Percentiles rank a stretch among this genome's conserved stretches.
Evolutionary conservation across 2,113 vertebrate genomes (phyloP).

Genomic region (Xyrauchen texanus): DNA sequence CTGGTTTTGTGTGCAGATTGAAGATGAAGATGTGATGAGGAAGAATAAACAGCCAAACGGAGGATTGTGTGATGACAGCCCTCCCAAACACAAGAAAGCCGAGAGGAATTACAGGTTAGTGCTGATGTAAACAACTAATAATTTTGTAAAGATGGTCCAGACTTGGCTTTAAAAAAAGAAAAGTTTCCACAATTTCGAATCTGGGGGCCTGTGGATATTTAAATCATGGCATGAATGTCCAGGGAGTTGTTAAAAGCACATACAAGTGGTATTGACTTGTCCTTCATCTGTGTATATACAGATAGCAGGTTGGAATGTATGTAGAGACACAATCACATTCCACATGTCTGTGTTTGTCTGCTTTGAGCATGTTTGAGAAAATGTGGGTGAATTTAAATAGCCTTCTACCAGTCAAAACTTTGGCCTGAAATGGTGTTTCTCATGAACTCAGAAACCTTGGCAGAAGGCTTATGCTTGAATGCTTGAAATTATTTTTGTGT

Average conservation of each 20-base stretch:
- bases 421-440: no score
- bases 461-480: no score
- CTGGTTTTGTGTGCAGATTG: constrained; percentile 69
- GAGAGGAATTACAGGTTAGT: constrained; percentile 87
- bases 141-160: constrained; percentile 30
- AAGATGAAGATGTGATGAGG: constrained; percentile 74
- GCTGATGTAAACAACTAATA: constrained; percentile 31
- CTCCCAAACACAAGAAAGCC: constrained; percentile 82
- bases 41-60: constrained; percentile 87
- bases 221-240: constrained; percentile 29
- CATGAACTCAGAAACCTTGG: no score
- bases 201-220: not conserved
- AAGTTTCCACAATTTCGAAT: constrained; percentile 21
- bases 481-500: no score
- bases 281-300: no score
- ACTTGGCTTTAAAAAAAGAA: constrained; percentile 21
- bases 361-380: not conserved
- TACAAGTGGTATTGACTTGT: not conserved
- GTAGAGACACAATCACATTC: not conserved
- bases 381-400: not conserved
- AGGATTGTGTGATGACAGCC: constrained; percentile 76
- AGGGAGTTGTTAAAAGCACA: not conserved
- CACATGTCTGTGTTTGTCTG: constrained; percentile 3
- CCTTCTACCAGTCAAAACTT: no score
- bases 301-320: not conserved